Evolutionary conservation across 1,140 invertebrate species (phyloP).

Genomic region (Drosophila arizonae): DNA sequence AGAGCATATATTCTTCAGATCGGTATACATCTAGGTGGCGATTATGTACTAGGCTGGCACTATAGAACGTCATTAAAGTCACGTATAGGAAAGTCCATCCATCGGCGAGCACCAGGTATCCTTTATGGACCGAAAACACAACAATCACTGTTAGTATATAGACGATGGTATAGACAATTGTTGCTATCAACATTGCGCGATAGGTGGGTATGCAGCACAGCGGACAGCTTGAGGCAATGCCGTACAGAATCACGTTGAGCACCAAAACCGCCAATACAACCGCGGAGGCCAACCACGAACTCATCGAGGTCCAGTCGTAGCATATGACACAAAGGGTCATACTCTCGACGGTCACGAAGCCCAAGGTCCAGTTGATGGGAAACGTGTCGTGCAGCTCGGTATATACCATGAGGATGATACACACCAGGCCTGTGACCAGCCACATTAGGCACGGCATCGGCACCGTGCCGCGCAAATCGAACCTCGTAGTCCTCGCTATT

Average conservation of each 20-base stretch:
- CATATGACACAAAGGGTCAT: slow-evolving; percentile 5
- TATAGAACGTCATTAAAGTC: slow-evolving; percentile 22
- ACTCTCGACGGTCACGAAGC: slow-evolving; percentile 19
- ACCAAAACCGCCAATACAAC: neutral
- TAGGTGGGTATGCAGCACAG: slow-evolving; percentile 25
- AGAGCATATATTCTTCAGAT: slow-evolving; percentile 20
- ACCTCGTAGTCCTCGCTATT: neutral
- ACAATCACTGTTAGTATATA: slow-evolving; percentile 8
- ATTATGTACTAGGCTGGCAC: slow-evolving; percentile 39
- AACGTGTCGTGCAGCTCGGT: slow-evolving; percentile 6
- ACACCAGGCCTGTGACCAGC: slow-evolving; percentile 18
- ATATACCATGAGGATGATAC: slow-evolving; percentile 23
- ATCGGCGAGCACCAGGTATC: neutral
- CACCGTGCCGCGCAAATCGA: neutral
- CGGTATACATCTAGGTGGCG: neutral
- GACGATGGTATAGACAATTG: slow-evolving; percentile 13
- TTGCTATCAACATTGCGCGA: slow-evolving; percentile 3
- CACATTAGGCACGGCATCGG: slow-evolving; percentile 25
- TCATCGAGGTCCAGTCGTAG: slow-evolving; percentile 6
- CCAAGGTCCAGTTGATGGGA: slow-evolving; percentile 48
- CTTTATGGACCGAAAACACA: neutral
- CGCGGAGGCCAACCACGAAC: accelerated
- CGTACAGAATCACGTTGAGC: neutral
- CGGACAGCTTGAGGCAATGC: slow-evolving; percentile 34
- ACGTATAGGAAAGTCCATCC: slow-evolving; percentile 10